Evolutionary conservation across 2,113 vertebrate genomes (phyloP).

Genomic region (Oceanodroma tethys): DNA sequence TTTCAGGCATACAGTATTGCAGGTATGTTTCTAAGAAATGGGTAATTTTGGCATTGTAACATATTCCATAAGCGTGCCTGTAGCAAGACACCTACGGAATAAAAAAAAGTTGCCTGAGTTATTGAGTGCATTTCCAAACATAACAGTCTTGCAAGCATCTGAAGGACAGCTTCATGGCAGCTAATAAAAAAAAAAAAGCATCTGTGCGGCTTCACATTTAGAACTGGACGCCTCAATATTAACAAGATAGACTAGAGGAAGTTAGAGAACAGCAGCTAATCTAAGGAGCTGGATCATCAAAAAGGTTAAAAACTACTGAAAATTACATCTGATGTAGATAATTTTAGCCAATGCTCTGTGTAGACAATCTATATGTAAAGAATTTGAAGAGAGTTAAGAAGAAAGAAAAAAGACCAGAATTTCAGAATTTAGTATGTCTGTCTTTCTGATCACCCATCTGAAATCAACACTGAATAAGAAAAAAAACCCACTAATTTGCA

Average conservation of each 20-base stretch:
- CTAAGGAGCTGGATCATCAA: not conserved
- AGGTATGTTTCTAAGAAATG: not conserved
- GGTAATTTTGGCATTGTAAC: not conserved
- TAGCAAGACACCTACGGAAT: not conserved
- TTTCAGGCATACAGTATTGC: not conserved
- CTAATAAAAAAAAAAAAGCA: not conserved
- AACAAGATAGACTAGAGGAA: not conserved
- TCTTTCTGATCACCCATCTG: not conserved
- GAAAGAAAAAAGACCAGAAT: not conserved
- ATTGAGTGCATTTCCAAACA: not conserved
- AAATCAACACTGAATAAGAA: not conserved
- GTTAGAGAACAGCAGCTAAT: not conserved
- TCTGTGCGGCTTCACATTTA: not conserved
- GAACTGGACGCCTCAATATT: not conserved
- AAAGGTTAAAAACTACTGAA: not conserved
- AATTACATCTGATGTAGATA: not conserved
- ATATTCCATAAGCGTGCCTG: not conserved
- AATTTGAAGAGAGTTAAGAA: not conserved
- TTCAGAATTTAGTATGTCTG: not conserved
- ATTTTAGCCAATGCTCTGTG: not conserved
- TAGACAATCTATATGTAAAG: not conserved
- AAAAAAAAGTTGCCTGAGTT: not conserved
- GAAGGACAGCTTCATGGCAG: not conserved
- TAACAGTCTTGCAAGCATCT: not conserved
- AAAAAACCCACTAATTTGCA: not conserved